phyloP scores from a whole-genome alignment of 2,113 vertebrate genomes.

The Pteruthius melanotis region DNA sequence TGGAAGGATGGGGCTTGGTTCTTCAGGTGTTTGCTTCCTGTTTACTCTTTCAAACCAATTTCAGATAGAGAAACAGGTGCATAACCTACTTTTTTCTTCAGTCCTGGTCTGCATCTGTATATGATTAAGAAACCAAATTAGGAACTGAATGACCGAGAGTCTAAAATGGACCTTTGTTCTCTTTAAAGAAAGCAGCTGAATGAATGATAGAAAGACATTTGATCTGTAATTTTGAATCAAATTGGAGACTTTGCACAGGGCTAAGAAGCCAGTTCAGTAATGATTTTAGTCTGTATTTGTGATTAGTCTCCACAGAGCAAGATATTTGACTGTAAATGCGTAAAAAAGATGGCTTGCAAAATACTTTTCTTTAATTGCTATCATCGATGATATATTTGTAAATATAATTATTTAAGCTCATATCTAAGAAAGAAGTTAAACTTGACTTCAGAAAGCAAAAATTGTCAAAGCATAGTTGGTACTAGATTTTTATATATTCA shows the following conservation, averaged over 20 bases:
- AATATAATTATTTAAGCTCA: background rate
- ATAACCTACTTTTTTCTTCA: background rate
- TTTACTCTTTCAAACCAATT: background rate
- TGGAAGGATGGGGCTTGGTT: background rate
- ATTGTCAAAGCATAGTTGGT: background rate
- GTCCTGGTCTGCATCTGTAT: background rate
- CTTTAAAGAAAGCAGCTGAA: background rate
- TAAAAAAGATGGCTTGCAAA: background rate
- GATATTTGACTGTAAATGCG: background rate
- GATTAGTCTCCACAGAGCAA: background rate
- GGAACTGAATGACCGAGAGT: background rate
- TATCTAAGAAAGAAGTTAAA: background rate
- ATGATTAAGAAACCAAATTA: background rate
- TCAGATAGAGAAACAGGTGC: background rate
- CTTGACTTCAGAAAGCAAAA: background rate
- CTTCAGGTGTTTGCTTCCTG: background rate
- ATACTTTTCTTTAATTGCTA: background rate
- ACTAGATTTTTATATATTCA: background rate
- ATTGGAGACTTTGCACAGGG: background rate
- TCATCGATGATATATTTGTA: background rate
- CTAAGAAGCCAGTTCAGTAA: background rate
- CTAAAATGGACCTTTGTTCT: background rate
- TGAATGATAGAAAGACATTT: background rate
- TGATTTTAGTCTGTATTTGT: background rate
- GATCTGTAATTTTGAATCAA: background rate